phyloP scores from a whole-genome alignment of 2,113 vertebrate genomes.

The Odontophorus gujanensis region DNA sequence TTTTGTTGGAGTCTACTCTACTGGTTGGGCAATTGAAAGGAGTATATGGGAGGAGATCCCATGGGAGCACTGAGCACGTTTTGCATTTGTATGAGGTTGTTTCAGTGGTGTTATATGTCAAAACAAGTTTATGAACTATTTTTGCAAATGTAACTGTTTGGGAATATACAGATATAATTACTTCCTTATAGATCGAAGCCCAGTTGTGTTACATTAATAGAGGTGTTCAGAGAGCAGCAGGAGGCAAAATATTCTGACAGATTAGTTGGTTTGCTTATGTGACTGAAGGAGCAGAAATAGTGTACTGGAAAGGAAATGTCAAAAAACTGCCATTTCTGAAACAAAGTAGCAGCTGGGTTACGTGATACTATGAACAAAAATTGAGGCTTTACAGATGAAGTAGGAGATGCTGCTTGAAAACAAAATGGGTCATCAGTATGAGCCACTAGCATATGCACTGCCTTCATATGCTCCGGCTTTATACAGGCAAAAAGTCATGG shows the following conservation, averaged over 20 bases:
- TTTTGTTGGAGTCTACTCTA: neutral
- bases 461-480: neutral
- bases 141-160: neutral
- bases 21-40: neutral
- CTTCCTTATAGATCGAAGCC: neutral
- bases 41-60: neutral
- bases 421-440: neutral
- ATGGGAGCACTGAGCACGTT: neutral
- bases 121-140: neutral
- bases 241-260: constrained; percentile 29
- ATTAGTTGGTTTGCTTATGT: neutral
- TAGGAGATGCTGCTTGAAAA: constrained; percentile 14
- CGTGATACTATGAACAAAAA: constrained; percentile 2
- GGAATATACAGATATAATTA: neutral
- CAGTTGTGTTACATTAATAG: neutral
- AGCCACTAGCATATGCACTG: neutral
- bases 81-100: neutral
- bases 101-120: neutral
- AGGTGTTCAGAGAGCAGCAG: neutral
- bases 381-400: constrained; percentile 18
- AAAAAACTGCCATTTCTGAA: neutral
- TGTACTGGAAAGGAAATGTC: constrained; percentile 7
- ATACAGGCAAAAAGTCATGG: neutral
- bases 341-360: constrained; percentile 25
- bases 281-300: neutral